Conservation (phyloP, 2,888 invertebrate genomes). For the Gisinianus flammeolus region DNA sequence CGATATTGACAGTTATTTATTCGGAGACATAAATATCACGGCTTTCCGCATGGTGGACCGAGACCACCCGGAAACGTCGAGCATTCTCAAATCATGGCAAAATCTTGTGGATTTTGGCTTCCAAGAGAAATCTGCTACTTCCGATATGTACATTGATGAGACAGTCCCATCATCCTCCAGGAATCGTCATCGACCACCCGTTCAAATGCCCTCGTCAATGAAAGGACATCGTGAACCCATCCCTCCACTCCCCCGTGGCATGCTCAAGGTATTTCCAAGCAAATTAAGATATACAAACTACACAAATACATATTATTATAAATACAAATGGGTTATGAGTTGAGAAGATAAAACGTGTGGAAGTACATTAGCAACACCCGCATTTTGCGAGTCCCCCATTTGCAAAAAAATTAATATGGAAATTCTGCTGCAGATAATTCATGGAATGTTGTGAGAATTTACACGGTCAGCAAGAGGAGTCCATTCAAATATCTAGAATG, state of each 20-base stretch:
- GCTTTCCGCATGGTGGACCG: conserved; percentile 89
- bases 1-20: conserved; percentile 90
- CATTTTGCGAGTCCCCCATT: no score
- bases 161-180: conserved; percentile 32
- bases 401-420: no score
- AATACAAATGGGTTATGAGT: no score
- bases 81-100: conserved; percentile 77
- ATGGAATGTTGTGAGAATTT: no score
- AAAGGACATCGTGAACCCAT: conserved; percentile 41
- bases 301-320: no score
- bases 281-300: no score
- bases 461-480: no score
- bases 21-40: conserved; percentile 94
- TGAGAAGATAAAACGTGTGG: no score
- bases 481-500: no score
- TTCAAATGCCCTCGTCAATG: background rate
- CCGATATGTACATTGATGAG: conserved; percentile 45
- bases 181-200: conserved; percentile 35
- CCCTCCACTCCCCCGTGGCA: conserved; percentile 48
- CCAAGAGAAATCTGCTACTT: conserved; percentile 39
- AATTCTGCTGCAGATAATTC: no score
- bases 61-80: conserved; percentile 76
- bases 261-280: conserved; percentile 48
- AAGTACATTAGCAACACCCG: no score
- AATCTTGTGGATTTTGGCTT: conserved; percentile 52